These are phyloP conservation scores for Aldabrachelys gigantea DNA, from an alignment of 2,113 vertebrate genomes.

Conservation along the genomic window DNA sequence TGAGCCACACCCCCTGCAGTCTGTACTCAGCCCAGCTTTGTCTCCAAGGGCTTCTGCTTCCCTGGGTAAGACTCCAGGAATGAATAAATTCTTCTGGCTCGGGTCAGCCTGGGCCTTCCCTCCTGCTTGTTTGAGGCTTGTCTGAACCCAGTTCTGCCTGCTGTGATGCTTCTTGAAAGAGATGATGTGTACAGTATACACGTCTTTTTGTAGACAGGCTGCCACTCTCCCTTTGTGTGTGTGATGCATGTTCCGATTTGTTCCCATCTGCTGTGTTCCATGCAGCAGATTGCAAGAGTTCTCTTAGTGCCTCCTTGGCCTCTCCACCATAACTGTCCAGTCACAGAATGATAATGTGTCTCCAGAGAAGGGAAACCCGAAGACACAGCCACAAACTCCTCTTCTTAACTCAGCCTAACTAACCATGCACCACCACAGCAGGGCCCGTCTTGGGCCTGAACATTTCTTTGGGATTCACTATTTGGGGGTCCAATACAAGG, in stretches of 20 bases:
- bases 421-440: background rate
- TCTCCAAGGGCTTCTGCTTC: background rate
- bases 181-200: accelerated
- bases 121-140: background rate
- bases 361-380: background rate
- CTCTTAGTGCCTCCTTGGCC: accelerated
- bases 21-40: accelerated
- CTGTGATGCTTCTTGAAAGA: background rate
- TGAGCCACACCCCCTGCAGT: accelerated
- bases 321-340: accelerated
- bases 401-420: background rate
- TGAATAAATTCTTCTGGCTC: background rate
- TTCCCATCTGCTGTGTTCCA: accelerated
- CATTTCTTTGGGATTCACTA: background rate
- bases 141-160: background rate
- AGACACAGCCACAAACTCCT: background rate
- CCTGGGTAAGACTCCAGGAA: background rate
- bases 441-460: background rate
- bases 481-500: background rate
- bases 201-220: accelerated
- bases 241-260: background rate
- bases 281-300: background rate
- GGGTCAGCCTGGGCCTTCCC: background rate
- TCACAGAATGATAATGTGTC: accelerated
- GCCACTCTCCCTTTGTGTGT: background rate